Conservation (phyloP, 2,888 invertebrate species). For the Schizotus pectinicornis region DNA sequence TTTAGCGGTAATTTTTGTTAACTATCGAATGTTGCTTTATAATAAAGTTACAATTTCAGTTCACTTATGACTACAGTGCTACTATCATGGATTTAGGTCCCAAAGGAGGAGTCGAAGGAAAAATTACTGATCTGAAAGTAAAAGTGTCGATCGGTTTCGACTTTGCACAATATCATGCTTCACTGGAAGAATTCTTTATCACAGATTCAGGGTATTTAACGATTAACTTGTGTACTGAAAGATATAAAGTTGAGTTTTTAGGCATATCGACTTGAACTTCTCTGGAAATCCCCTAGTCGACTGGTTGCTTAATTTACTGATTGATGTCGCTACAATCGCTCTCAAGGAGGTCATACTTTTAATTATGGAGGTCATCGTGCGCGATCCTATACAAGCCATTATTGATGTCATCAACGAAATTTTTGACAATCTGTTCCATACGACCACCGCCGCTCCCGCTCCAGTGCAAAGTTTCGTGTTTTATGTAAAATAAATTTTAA, state of each 20-base stretch:
- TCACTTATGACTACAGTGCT: conserved; percentile 61
- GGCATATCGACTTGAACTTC: conserved; percentile 60
- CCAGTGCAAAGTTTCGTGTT: neutral
- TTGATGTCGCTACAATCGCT: conserved; percentile 57
- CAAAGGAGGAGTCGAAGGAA: conserved; percentile 60
- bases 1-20: conserved; percentile 12
- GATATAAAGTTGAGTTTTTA: conserved; percentile 43
- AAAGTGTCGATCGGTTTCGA: conserved; percentile 39
- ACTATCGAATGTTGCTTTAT: neutral
- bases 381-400: conserved; percentile 50
- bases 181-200: conserved; percentile 38
- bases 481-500: neutral
- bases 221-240: conserved; percentile 1
- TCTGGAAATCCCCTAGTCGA: conserved; percentile 61
- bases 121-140: conserved; percentile 47
- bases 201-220: conserved; percentile 38
- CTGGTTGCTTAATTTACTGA: conserved; percentile 62
- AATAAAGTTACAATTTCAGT: conserved; percentile 47
- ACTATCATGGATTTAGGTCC: conserved; percentile 64
- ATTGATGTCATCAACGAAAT: conserved; percentile 57
- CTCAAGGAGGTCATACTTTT: conserved; percentile 60
- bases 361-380: conserved; percentile 58
- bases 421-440: conserved; percentile 24
- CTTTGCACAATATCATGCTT: conserved; percentile 31
- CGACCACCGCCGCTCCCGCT: conserved; percentile 4